phyloP scores from a whole-genome alignment of 2,888 invertebrate genomes.

The Dorcus hopei region DNA sequence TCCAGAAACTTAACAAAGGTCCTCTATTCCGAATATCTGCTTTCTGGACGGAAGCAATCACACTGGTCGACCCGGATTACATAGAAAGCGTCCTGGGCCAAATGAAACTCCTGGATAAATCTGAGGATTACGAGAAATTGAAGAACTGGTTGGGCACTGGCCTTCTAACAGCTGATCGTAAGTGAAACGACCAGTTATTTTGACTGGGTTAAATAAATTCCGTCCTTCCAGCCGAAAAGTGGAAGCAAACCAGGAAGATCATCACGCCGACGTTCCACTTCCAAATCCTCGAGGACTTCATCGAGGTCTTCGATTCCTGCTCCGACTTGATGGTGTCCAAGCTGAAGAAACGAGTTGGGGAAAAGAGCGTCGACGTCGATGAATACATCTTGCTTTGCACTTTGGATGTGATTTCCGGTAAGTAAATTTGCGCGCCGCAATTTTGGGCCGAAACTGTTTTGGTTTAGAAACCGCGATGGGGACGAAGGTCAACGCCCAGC shows the following conservation, averaged over 20 bases:
- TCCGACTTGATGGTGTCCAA: background rate
- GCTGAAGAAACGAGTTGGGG: background rate
- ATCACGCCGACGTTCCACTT: slow-evolving; percentile 49
- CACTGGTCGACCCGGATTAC: slow-evolving; percentile 23
- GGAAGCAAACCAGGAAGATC: slow-evolving; percentile 45
- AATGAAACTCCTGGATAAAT: slow-evolving; percentile 34
- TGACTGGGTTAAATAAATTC: background rate
- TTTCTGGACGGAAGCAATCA: slow-evolving; percentile 6
- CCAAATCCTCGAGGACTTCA: slow-evolving; percentile 44
- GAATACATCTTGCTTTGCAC: slow-evolving; percentile 14
- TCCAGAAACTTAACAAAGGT: no score
- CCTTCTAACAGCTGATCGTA: slow-evolving; percentile 36
- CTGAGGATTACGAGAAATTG: slow-evolving; percentile 33
- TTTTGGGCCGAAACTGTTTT: slow-evolving; percentile 21
- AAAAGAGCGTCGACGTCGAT: slow-evolving; percentile 33
- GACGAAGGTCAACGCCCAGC: slow-evolving; percentile 68
- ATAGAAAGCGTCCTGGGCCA: slow-evolving; percentile 30
- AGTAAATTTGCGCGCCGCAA: slow-evolving; percentile 1
- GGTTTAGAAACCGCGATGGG: slow-evolving; percentile 89
- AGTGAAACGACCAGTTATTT: slow-evolving; percentile 26
- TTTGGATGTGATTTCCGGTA: slow-evolving; percentile 22
- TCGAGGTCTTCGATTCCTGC: slow-evolving; percentile 36
- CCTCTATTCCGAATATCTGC: background rate
- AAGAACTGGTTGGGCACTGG: slow-evolving; percentile 38
- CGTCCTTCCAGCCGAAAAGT: slow-evolving; percentile 20